Conservation (phyloP, 2,888 invertebrate species). For the Cataglyphis albicans region DNA sequence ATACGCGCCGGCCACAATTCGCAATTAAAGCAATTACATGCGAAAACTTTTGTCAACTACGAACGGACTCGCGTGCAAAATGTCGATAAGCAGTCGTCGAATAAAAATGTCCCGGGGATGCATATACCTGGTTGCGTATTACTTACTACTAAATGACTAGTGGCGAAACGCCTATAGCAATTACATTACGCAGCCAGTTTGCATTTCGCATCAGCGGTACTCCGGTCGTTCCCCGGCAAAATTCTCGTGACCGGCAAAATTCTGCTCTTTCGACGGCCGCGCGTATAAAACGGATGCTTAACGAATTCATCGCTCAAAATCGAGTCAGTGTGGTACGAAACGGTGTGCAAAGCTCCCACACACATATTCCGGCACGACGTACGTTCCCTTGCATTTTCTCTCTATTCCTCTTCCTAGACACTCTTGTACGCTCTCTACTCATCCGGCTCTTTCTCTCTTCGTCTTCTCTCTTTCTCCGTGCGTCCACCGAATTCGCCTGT, state of each 20-base stretch:
- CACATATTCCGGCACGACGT: conserved; percentile 54
- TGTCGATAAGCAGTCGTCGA: conserved; percentile 42
- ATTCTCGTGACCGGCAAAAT: conserved; percentile 55
- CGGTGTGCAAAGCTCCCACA: conserved; percentile 52
- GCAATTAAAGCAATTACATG: background rate
- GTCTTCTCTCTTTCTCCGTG: conserved; percentile 24
- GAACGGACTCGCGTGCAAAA: conserved; percentile 13
- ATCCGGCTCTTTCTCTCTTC: conserved; percentile 36
- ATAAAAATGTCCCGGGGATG: conserved; percentile 21
- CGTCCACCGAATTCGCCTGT: conserved; percentile 38
- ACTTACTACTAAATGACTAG: conserved; percentile 47
- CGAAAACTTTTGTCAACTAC: conserved; percentile 17
- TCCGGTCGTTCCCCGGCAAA: conserved; percentile 33
- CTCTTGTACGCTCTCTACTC: conserved; percentile 47
- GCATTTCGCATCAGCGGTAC: conserved; percentile 52
- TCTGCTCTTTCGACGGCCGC: conserved; percentile 52
- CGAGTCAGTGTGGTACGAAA: conserved; percentile 59
- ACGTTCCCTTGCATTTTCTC: conserved; percentile 52
- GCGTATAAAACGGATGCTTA: conserved; percentile 61
- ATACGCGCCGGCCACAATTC: background rate
- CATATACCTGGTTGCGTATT: conserved; percentile 16
- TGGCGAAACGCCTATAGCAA: conserved; percentile 56
- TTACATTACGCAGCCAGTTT: conserved; percentile 54
- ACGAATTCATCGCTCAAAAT: conserved; percentile 63
- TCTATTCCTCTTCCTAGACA: conserved; percentile 37